Base-by-base conservation (phyloP, 1,140 invertebrate genomes). In the Teleopsis dalmanni region DNA sequence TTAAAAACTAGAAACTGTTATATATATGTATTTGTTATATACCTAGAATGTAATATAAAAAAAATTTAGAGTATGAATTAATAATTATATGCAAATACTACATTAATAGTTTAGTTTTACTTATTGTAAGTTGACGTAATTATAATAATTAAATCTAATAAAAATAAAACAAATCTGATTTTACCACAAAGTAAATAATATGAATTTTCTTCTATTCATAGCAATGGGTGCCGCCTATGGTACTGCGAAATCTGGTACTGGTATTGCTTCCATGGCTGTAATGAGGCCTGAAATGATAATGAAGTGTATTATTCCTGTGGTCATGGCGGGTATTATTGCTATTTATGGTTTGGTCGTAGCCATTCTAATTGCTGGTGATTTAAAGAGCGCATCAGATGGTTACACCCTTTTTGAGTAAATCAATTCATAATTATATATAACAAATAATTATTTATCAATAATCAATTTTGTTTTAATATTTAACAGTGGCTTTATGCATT, bases 291-390 rank as follows among this genome's bases (percentile, higher is more conserved):
- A 99, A 75, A 80, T 98, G 65, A 98, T 99, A 74, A 99, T 99
- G 95, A 98, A 98, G 77, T 98, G 92, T 67, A 96, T 99, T 76
- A 98, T 99, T 80, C 96, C 96, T 60, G 96, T 99, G 68, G 94
- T 99, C 78, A 99, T 99, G 96, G 96, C 95, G 73, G 96, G 96
- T 95, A 99, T 99, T 73, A 93, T 99, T 76, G 96, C 95, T 78
- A 99, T 99, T 78, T 99, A 99, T 72, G 96, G 96, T 62, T 81
- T 99, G 64, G 96, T 99, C 54, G 93, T 99, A 55, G 91, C 96
- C 69, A 94, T 98, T 56, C 87, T 99, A 51, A 97, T 99, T 68
- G 87, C 93, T 53, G 91, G 92, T 68, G 77, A 77, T 55, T 78
- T 97, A 56, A 68, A 23, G 50, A 75, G 79, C 10, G 47, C 61